Conservation (phyloP, 1,140 invertebrate species). For the Lepeophtheirus salmonis region DNA sequence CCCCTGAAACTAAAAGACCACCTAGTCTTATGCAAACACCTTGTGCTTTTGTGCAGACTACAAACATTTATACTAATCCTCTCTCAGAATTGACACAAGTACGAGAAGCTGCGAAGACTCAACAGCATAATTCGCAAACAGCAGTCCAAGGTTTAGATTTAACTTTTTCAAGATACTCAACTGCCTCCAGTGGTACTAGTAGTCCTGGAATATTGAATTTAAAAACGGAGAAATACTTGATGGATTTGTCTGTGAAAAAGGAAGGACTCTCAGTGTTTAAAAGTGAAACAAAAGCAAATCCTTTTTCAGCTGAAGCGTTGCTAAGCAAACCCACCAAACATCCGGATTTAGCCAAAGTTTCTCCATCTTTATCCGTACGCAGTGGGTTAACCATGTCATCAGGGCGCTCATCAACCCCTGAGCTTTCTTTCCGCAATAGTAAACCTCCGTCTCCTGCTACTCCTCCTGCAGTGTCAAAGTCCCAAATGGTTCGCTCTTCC, state of each 20-base stretch:
- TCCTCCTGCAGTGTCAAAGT: not conserved
- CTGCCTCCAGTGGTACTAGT: too few relatives aligned
- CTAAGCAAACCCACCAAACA: constrained; percentile 4
- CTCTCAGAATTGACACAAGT: not conserved
- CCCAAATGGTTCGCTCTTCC: too few relatives aligned
- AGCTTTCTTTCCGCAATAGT: too few relatives aligned
- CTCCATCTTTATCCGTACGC: not conserved
- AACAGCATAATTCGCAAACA: too few relatives aligned
- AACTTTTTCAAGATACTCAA: too few relatives aligned
- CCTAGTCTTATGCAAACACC: constrained; percentile 11
- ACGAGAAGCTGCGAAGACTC: not conserved
- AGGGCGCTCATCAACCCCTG: too few relatives aligned
- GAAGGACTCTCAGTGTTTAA: too few relatives aligned
- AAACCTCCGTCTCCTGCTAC: not conserved
- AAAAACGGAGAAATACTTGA: not conserved
- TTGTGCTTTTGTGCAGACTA: constrained; percentile 16
- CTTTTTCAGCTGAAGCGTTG: constrained; percentile 10
- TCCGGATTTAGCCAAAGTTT: constrained; percentile 4
- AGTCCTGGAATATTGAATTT: not conserved
- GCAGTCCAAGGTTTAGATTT: not conserved
- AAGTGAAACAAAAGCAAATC: constrained; percentile 1
- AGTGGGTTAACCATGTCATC: not conserved
- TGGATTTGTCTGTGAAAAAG: not conserved
- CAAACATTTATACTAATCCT: constrained; percentile 11
- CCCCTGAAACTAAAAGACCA: constrained; percentile 9